These are phyloP conservation scores for Micropoecilia bifurca DNA, from an alignment of 2,797 vertebrate genomes.

Conservation along the genomic window DNA sequence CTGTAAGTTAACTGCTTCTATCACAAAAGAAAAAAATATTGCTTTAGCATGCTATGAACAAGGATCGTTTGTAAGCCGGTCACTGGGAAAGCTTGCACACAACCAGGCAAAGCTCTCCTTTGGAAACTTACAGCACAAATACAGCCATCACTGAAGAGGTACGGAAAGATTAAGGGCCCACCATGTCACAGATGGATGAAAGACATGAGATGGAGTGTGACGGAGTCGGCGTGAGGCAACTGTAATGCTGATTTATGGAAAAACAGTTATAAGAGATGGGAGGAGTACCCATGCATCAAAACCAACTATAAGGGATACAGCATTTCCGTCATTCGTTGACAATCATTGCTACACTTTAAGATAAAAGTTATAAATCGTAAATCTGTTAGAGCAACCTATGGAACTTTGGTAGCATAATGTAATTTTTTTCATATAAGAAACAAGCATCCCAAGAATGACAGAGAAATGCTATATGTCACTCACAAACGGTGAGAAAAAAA, in stretches of 20 bases:
- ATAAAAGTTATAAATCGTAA: neutral
- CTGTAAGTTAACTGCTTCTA: constrained; percentile 92
- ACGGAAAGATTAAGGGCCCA: constrained; percentile 74
- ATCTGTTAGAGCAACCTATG: neutral
- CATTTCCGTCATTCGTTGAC: constrained; percentile 69
- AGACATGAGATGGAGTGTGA: constrained; percentile 76
- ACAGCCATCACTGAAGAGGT: constrained; percentile 76
- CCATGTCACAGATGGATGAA: constrained; percentile 78
- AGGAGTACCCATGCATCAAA: constrained; percentile 68
- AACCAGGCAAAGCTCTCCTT: constrained; percentile 79
- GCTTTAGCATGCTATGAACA: constrained; percentile 66
- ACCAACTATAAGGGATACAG: constrained; percentile 36
- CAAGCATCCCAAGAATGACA: constrained; percentile 51
- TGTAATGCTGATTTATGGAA: constrained; percentile 74
- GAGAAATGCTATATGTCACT: constrained; percentile 49
- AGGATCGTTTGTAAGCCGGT: constrained; percentile 61
- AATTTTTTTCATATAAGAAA: constrained; percentile 16
- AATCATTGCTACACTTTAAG: neutral
- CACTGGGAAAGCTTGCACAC: constrained; percentile 65
- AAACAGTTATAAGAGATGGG: constrained; percentile 73
- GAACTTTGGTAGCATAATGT: neutral
- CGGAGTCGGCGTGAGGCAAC: constrained; percentile 77
- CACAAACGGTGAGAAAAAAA: constrained; percentile 12
- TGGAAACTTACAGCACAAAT: constrained; percentile 78
- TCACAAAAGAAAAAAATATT: constrained; percentile 36